Evolutionary conservation across 2,797 vertebrate species (phyloP).

Genomic region (Clarias fuscus): DNA sequence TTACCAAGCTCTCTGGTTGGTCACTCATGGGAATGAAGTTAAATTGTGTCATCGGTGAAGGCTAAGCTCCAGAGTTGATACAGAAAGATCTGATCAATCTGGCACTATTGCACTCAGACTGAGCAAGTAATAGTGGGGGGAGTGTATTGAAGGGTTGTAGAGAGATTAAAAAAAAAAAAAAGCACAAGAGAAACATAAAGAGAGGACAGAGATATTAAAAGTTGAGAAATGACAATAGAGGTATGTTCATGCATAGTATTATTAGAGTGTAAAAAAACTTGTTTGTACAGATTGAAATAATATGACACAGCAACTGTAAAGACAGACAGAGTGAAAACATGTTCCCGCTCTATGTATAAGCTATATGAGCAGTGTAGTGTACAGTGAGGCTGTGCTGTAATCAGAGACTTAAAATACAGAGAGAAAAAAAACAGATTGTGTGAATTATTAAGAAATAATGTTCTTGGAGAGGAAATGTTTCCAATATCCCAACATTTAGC

Average conservation of each 20-base stretch:
- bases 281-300: background rate
- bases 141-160: background rate
- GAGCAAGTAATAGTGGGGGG: background rate
- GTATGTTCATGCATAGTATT: slow-evolving; percentile 5
- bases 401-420: slow-evolving; percentile 30
- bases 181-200: background rate
- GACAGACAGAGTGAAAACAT: background rate
- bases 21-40: slow-evolving; percentile 49
- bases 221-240: background rate
- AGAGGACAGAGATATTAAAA: background rate
- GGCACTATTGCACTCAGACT: slow-evolving; percentile 25
- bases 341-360: background rate
- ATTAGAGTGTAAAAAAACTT: background rate
- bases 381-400: slow-evolving; percentile 9
- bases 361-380: background rate
- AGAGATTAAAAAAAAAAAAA: background rate
- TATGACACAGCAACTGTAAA: slow-evolving; percentile 8
- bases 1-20: slow-evolving; percentile 27
- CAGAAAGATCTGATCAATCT: slow-evolving; percentile 51
- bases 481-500: background rate
- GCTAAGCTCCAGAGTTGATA: slow-evolving; percentile 30
- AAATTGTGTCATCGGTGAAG: slow-evolving; percentile 43
- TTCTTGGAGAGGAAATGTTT: slow-evolving; percentile 28
- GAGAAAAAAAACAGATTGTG: slow-evolving; percentile 32
- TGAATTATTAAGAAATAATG: slow-evolving; percentile 48